phyloP scores from a whole-genome alignment of 2,888 invertebrate genomes.

The Esperia sulphurella region DNA sequence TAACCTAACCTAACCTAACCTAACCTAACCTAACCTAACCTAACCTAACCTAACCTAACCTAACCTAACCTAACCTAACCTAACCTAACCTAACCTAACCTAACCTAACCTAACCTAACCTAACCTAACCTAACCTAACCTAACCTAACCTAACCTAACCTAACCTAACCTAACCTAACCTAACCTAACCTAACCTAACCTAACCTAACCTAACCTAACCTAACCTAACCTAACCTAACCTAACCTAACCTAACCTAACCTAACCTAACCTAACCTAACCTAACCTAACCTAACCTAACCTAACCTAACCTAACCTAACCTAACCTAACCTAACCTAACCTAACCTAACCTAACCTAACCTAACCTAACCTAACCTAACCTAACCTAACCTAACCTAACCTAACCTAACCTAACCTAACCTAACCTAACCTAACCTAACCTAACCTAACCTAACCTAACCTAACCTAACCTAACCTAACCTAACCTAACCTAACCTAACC shows the following conservation, averaged over 20 bases:
- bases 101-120: constrained; percentile 8
- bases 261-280: constrained; percentile 13
- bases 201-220: constrained; percentile 12
- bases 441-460: no score
- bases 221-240: constrained; percentile 14
- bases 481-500: no score
- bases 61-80: constrained; percentile 8
- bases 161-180: constrained; percentile 7
- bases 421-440: no score
- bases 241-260: constrained; percentile 13
- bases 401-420: no score
- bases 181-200: constrained; percentile 9
- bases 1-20: constrained; percentile 11
- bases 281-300: constrained; percentile 13
- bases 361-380: constrained; percentile 20
- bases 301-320: constrained; percentile 11
- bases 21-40: constrained; percentile 9
- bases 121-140: constrained; percentile 8
- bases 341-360: constrained; percentile 14
- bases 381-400: constrained; percentile 22
- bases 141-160: constrained; percentile 7
- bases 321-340: constrained; percentile 14
- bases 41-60: constrained; percentile 10
- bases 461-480: no score
- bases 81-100: constrained; percentile 8